Percentiles rank a stretch among this genome's conserved stretches.
Evolutionary conservation across 2,888 invertebrate species (phyloP).

Genomic region (Eupelmus urozonus): DNA sequence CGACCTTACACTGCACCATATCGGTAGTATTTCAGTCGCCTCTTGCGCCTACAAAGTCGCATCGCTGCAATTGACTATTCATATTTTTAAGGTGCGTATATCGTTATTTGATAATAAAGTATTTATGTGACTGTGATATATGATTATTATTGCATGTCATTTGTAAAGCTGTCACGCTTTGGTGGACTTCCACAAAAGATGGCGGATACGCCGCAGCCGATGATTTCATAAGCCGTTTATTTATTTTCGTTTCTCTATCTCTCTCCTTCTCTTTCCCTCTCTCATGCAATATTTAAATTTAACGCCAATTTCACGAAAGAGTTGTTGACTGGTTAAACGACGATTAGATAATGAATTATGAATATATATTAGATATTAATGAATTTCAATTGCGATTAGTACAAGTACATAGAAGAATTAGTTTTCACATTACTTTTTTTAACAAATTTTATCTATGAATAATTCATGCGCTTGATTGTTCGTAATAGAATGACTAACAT

Average conservation of each 20-base stretch:
- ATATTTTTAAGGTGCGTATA: constrained; percentile 15
- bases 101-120: constrained; percentile 40
- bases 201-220: constrained; percentile 3
- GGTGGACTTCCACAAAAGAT: constrained; percentile 32
- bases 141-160: constrained; percentile 36
- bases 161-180: constrained; percentile 42
- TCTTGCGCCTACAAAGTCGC: constrained; percentile 25
- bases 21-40: background rate
- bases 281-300: constrained; percentile 1
- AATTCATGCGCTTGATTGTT: too few species aligned
- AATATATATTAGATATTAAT: too few species aligned
- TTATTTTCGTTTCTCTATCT: background rate
- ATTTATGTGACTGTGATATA: constrained; percentile 27
- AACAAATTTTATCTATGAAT: too few species aligned
- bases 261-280: background rate
- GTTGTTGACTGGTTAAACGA: too few species aligned
- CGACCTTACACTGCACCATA: constrained; percentile 1
- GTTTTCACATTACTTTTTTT: too few species aligned
- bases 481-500: too few species aligned
- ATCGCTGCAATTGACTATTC: constrained; percentile 42
- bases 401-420: too few species aligned
- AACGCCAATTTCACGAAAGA: background rate
- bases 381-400: too few species aligned
- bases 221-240: constrained; percentile 27
- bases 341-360: too few species aligned